phyloP scores from a whole-genome alignment of 2,797 vertebrate genomes.

The Catostomus latipinnis region DNA sequence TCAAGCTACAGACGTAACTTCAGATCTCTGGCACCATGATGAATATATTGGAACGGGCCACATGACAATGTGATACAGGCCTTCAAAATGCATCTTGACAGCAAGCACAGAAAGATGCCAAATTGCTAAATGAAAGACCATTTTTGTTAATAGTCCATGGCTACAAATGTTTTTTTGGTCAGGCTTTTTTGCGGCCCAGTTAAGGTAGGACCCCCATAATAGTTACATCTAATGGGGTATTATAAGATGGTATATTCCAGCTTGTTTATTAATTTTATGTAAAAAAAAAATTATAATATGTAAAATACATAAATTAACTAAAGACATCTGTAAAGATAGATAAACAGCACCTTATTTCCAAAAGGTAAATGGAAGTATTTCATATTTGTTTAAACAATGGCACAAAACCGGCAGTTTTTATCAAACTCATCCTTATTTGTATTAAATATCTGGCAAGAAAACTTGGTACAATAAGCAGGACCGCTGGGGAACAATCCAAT shows the following conservation, averaged over 20 bases:
- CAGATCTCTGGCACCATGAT: constrained; percentile 1
- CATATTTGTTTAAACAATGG: constrained; percentile 71
- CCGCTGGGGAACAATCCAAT: constrained; percentile 14
- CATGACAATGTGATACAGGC: neutral
- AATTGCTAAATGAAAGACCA: neutral
- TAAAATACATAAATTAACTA: constrained; percentile 68
- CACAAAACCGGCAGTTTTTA: constrained; percentile 69
- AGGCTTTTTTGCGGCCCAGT: constrained; percentile 1
- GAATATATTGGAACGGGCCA: constrained; percentile 22
- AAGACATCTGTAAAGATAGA: constrained; percentile 51
- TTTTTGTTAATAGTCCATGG: constrained; percentile 28
- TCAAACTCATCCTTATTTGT: constrained; percentile 23
- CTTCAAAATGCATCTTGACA: constrained; percentile 12
- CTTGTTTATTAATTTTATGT: constrained; percentile 61
- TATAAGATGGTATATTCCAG: constrained; percentile 73
- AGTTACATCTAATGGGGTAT: constrained; percentile 62
- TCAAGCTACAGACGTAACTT: neutral
- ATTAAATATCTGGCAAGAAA: constrained; percentile 19
- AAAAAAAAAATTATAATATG: constrained; percentile 50
- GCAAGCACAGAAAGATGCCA: constrained; percentile 3
- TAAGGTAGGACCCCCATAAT: constrained; percentile 7
- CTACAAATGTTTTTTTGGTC: constrained; percentile 29
- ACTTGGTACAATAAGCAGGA: constrained; percentile 22
- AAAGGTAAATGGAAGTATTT: constrained; percentile 60
- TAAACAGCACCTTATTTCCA: constrained; percentile 73